Conservation (phyloP, 2,888 invertebrate genomes). For the Idaea biselata region DNA sequence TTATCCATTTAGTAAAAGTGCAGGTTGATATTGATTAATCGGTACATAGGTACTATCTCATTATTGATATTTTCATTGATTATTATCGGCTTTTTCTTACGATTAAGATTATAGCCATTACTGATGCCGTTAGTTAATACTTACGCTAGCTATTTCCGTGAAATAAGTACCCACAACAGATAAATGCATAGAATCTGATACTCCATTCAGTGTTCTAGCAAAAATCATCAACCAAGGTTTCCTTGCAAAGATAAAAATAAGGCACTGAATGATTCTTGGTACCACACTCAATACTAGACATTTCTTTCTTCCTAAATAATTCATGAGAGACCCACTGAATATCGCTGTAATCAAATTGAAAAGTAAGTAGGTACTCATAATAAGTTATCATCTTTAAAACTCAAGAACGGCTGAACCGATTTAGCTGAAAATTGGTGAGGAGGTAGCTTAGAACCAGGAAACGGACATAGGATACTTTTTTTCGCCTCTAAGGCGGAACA, state of each 20-base stretch:
- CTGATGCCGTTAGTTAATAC: constrained; percentile 1
- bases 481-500: too few species aligned
- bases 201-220: constrained; percentile 5
- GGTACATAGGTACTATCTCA: too few species aligned
- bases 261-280: constrained; percentile 7
- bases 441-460: too few species aligned
- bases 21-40: too few species aligned
- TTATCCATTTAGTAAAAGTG: too few species aligned
- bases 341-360: neutral
- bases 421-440: too few species aligned
- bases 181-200: constrained; percentile 9
- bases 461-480: too few species aligned
- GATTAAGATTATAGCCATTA: neutral
- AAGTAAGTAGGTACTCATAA: too few species aligned
- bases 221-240: constrained; percentile 13
- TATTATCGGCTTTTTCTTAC: too few species aligned
- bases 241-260: constrained; percentile 10
- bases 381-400: too few species aligned
- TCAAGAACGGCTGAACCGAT: too few species aligned
- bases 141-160: constrained; percentile 16
- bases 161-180: constrained; percentile 11
- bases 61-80: too few species aligned
- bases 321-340: neutral
- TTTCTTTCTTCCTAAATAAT: constrained; percentile 10
- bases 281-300: constrained; percentile 5